Evolutionary conservation across 2,888 invertebrate genomes (phyloP).

Genomic region (Agonum fuliginosum): DNA sequence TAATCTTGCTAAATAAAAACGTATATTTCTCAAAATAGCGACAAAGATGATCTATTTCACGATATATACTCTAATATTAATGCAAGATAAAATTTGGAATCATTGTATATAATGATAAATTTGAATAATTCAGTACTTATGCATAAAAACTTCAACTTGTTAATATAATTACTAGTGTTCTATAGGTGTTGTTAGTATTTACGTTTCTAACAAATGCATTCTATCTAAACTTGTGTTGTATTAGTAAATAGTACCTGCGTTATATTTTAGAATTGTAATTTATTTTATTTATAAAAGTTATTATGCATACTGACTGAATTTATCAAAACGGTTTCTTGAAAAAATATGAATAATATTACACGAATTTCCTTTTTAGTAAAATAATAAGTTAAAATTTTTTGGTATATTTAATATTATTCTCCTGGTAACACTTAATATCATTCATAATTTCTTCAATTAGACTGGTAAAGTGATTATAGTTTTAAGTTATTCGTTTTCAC

Average conservation of each 20-base stretch:
- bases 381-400: neutral
- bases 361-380: neutral
- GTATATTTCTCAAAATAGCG: slow-evolving; percentile 24
- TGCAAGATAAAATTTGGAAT: slow-evolving; percentile 20
- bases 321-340: neutral
- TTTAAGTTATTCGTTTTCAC: too few relatives aligned
- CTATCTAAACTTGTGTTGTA: neutral
- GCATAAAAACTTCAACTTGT: slow-evolving; percentile 18
- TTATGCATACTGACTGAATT: slow-evolving; percentile 21
- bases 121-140: slow-evolving; percentile 18
- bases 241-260: neutral
- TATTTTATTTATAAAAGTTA: slow-evolving; percentile 12
- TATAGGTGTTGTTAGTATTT: slow-evolving; percentile 2
- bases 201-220: slow-evolving; percentile 12
- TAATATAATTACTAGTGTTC: slow-evolving; percentile 27
- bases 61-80: slow-evolving; percentile 3
- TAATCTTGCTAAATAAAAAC: neutral
- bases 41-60: neutral
- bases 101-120: slow-evolving; percentile 1
- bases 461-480: too few relatives aligned
- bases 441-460: too few relatives aligned
- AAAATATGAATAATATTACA: neutral
- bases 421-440: too few relatives aligned
- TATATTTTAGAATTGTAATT: neutral
- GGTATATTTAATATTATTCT: neutral